A percentile compares a stretch with the other conserved stretches of the same genome.
phyloP scores from a whole-genome alignment of 2,888 invertebrate genomes.

The Phania funesta region DNA sequence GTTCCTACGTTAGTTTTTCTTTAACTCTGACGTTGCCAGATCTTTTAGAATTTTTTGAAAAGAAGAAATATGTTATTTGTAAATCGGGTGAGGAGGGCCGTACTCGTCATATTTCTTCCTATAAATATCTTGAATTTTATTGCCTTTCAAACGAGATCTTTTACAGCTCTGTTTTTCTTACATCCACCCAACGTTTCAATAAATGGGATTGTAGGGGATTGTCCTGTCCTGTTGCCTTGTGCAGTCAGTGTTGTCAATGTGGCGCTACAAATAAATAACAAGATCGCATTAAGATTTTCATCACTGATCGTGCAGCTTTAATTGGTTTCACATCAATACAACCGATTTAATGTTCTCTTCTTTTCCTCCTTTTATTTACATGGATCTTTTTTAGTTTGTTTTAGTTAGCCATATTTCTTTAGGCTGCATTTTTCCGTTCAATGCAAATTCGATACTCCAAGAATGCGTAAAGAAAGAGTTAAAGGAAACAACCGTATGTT shows the following conservation, averaged over 20 bases:
- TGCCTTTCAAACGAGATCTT: neutral
- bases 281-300: constrained; percentile 72
- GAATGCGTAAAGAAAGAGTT: constrained; percentile 43
- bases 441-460: constrained; percentile 24
- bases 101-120: too few species aligned
- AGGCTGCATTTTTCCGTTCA: neutral
- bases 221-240: neutral
- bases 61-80: too few species aligned
- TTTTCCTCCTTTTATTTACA: neutral
- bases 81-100: too few species aligned
- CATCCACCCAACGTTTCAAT: constrained; percentile 1
- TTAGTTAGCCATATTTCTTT: constrained; percentile 27
- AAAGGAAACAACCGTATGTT: constrained; percentile 10
- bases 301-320: constrained; percentile 70
- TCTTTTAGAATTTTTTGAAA: too few species aligned
- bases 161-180: constrained; percentile 11
- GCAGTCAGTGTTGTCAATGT: constrained; percentile 66
- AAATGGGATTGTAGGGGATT: constrained; percentile 18
- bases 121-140: neutral
- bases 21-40: too few species aligned
- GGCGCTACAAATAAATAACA: constrained; percentile 72
- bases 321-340: constrained; percentile 68
- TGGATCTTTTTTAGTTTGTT: neutral
- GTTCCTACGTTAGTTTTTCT: too few species aligned
- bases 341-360: constrained; percentile 40